phyloP scores from a whole-genome alignment of 2,797 vertebrate species.

The Poeciliopsis infans region DNA sequence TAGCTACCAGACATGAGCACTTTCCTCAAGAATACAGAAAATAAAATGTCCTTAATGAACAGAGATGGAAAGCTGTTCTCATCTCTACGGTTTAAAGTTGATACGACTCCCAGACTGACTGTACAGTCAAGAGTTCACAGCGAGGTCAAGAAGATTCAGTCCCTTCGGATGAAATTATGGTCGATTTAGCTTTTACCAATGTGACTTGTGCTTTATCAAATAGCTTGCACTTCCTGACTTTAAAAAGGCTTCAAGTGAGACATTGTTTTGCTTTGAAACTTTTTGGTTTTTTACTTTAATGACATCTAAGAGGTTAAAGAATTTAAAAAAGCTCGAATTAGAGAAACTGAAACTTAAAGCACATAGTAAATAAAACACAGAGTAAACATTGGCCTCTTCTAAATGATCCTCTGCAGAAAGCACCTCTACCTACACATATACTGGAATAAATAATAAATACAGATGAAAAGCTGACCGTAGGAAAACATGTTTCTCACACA shows the following conservation, averaged over 20 bases:
- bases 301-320: background rate
- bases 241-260: background rate
- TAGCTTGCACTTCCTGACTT: background rate
- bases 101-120: background rate
- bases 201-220: background rate
- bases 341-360: background rate
- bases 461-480: background rate
- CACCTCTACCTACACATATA: background rate
- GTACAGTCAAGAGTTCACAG: background rate
- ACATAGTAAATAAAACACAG: conserved; percentile 5
- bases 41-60: background rate
- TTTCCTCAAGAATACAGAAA: background rate
- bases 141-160: background rate
- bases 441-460: conserved; percentile 19
- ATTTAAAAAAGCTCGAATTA: background rate
- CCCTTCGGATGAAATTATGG: background rate
- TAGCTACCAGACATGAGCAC: background rate
- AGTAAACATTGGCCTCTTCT: conserved; percentile 10
- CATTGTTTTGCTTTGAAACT: background rate
- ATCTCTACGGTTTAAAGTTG: background rate
- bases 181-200: background rate
- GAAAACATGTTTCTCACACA: conserved; percentile 16
- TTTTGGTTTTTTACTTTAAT: background rate
- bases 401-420: conserved; percentile 11
- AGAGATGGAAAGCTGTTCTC: background rate